Evolutionary conservation across 1,140 invertebrate genomes (phyloP).

Genomic region (Zaprionus inermis): DNA sequence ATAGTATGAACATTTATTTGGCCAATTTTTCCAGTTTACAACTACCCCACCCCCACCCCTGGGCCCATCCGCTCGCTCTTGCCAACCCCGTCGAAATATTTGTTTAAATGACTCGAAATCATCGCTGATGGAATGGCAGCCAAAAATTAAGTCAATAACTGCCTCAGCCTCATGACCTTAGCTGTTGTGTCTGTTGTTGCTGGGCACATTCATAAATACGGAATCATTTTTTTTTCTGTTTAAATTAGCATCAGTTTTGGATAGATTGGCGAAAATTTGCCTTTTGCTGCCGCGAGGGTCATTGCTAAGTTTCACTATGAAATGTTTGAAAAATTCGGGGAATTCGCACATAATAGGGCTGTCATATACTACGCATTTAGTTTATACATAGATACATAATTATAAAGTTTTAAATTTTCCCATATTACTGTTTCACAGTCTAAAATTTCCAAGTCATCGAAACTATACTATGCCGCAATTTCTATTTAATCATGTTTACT

Average conservation of each 20-base stretch:
- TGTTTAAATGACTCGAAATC: conserved; percentile 73
- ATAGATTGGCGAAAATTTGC: conserved; percentile 51
- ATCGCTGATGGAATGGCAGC: conserved; percentile 61
- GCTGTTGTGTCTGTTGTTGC: conserved; percentile 30
- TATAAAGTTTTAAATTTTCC: neutral
- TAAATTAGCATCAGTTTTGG: conserved; percentile 60
- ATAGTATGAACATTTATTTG: conserved; percentile 2
- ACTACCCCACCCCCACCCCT: neutral
- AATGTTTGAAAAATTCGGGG: conserved; percentile 4
- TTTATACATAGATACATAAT: neutral
- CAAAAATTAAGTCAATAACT: conserved; percentile 75
- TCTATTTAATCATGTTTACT: no score
- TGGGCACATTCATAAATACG: conserved; percentile 36
- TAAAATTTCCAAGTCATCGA: no score
- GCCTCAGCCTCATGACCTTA: conserved; percentile 59
- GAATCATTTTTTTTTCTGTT: conserved; percentile 66
- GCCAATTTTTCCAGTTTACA: conserved; percentile 2
- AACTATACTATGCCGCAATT: no score
- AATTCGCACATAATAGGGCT: conserved; percentile 19
- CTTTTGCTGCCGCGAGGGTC: conserved; percentile 39
- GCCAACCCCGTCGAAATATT: conserved; percentile 29
- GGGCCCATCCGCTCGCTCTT: neutral
- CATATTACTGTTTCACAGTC: no score
- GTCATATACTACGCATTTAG: neutral
- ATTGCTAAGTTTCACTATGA: conserved; percentile 16